Base-by-base conservation (phyloP, 2,797 vertebrate species). In the Tadarida brasiliensis region DNA sequence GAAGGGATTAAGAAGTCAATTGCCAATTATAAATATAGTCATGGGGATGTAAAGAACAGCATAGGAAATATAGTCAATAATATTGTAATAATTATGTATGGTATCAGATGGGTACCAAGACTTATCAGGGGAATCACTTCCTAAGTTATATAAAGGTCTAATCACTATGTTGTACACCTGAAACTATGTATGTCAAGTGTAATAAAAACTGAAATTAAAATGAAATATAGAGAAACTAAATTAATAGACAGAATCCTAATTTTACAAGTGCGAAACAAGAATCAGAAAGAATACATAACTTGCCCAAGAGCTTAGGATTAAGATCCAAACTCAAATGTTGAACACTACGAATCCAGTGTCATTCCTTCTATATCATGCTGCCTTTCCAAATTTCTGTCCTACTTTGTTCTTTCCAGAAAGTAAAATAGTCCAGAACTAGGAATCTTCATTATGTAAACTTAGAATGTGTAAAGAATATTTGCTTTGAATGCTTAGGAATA, bases 241-340 rank as follows among this genome's bases (percentile, higher is more conserved):
- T 85, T 49, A 90, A 56, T 11, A 70, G n/a, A 26, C 28, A 87
- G 39, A 54, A 54, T 78, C 28, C 24, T 28, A 94, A 39, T 91
- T 90, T 86, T 63, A 78, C 6, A 73, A 88, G 33, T 63, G 22
- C 82, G 44, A 92, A 89, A 47, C 3, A 73, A 94, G 33, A 78
- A 70, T 30, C 22, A 77, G 24, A 51, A 80, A 76, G 19, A 59
- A 71, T 26, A 30, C 0, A 10, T 33, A 59, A 67, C 47, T 35
- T 59, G 11, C 12, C 49, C 30, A 30, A 19, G 20, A 78, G 35
- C 14, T 20, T 56, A 28, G 7, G 7, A 73, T 30, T 78, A 57
- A 93, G n/a, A 61, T 44, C 33, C n/a, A 77, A 89, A 67, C 26
- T 65, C 16, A 11, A 22, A 33, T 10, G 1, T 8, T 22, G 30